A percentile compares a stretch with the other conserved stretches of the same genome.
Conservation (phyloP, 2,888 invertebrate species). For the Rotaria magnacalcarata region DNA sequence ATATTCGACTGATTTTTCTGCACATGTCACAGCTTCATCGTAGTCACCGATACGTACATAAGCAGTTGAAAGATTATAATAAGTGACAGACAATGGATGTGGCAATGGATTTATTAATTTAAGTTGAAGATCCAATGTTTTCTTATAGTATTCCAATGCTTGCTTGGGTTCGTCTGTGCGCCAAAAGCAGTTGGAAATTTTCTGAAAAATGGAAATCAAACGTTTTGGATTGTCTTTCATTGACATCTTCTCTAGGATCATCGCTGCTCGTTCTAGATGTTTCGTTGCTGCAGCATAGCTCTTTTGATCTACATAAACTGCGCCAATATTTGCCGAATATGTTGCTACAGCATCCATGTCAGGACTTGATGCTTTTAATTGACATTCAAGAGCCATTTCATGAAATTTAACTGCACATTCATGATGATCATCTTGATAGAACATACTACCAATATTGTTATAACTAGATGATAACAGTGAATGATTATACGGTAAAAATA, state of each 20-base stretch:
- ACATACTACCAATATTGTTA: background rate
- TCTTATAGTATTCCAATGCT: background rate
- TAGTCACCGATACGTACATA: background rate
- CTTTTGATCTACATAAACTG: background rate
- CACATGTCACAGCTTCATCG: background rate
- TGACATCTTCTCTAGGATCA: background rate
- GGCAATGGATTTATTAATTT: background rate
- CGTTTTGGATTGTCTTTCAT: background rate
- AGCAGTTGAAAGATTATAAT: background rate
- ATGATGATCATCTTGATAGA: background rate
- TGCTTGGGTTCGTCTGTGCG: background rate
- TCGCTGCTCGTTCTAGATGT: background rate
- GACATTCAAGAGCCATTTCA: background rate
- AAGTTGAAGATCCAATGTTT: background rate
- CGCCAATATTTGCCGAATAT: background rate
- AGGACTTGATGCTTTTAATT: background rate
- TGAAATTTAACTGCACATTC: background rate
- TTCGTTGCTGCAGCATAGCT: background rate
- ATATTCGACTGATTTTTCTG: background rate
- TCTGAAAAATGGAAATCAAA: background rate
- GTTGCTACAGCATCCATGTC: background rate
- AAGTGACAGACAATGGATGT: background rate
- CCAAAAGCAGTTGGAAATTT: background rate
- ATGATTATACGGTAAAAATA: background rate
- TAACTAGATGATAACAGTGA: background rate